A percentile compares a stretch with the other conserved stretches of the same genome.
Evolutionary conservation across 2,888 invertebrate genomes (phyloP).

Genomic region (Pandemis heparana): DNA sequence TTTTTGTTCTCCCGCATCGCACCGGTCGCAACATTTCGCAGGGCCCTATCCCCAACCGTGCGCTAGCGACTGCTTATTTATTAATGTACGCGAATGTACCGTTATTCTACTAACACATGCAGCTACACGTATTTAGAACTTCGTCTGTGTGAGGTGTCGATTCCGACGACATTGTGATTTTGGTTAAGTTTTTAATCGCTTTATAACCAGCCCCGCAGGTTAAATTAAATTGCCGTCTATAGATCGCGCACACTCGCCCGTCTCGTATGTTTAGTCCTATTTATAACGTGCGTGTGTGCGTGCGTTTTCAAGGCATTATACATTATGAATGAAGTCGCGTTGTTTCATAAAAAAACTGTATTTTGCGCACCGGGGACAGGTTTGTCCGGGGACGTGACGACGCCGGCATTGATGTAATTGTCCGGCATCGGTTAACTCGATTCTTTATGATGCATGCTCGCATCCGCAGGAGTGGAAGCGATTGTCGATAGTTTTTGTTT

Average conservation of each 20-base stretch:
- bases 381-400: conserved; percentile 73
- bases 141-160: conserved; percentile 57
- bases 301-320: conserved; percentile 73
- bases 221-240: conserved; percentile 67
- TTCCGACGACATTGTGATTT: conserved; percentile 64
- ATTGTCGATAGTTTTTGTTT: conserved; percentile 58
- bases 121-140: conserved; percentile 53
- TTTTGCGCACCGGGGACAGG: conserved; percentile 73
- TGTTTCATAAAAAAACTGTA: conserved; percentile 77
- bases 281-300: conserved; percentile 63
- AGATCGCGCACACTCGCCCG: conserved; percentile 54
- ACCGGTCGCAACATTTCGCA: conserved; percentile 63
- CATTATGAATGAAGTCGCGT: conserved; percentile 83
- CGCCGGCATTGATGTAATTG: conserved; percentile 77
- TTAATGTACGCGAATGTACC: conserved; percentile 67
- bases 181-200: conserved; percentile 70
- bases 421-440: conserved; percentile 66
- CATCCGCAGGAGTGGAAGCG: conserved; percentile 64
- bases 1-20: conserved; percentile 71
- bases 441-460: conserved; percentile 59
- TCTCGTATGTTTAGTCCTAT: conserved; percentile 60
- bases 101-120: conserved; percentile 72
- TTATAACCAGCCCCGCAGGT: conserved; percentile 54
- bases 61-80: conserved; percentile 65
- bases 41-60: conserved; percentile 67